These are phyloP conservation scores for Erebia aethiops DNA, from an alignment of 2,888 invertebrate species.

Conservation along the genomic window DNA sequence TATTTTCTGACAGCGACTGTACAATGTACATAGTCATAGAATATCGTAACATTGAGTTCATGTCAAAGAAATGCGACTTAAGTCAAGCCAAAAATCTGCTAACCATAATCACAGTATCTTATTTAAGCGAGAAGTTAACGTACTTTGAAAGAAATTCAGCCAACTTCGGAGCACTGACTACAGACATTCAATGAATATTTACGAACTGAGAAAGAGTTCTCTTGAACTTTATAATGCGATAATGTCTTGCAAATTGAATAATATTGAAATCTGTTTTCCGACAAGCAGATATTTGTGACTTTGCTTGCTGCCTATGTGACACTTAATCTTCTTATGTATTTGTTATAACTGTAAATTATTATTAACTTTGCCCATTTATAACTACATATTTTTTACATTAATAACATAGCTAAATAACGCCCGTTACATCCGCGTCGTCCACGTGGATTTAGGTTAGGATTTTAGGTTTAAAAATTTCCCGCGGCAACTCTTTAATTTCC, in stretches of 20 bases:
- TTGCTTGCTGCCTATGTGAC: neutral
- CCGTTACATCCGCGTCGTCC: too few relatives aligned
- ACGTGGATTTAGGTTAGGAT: too few relatives aligned
- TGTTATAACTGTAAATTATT: neutral
- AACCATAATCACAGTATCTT: neutral
- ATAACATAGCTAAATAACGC: too few relatives aligned
- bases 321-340: neutral
- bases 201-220: constrained; percentile 23
- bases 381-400: too few relatives aligned
- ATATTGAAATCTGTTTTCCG: constrained; percentile 19
- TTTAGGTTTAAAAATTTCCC: too few relatives aligned
- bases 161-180: constrained; percentile 20
- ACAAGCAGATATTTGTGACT: constrained; percentile 5
- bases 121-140: constrained; percentile 8
- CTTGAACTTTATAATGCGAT: constrained; percentile 20
- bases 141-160: constrained; percentile 16
- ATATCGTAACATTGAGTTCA: too few relatives aligned
- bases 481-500: too few relatives aligned
- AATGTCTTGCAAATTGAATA: constrained; percentile 23
- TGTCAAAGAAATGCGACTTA: neutral
- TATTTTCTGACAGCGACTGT: too few relatives aligned
- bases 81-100: neutral
- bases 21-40: too few relatives aligned
- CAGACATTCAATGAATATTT: constrained; percentile 20
- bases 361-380: too few relatives aligned